Evolutionary conservation across 2,888 invertebrate genomes (phyloP).

Genomic region (Clivina fossor): DNA sequence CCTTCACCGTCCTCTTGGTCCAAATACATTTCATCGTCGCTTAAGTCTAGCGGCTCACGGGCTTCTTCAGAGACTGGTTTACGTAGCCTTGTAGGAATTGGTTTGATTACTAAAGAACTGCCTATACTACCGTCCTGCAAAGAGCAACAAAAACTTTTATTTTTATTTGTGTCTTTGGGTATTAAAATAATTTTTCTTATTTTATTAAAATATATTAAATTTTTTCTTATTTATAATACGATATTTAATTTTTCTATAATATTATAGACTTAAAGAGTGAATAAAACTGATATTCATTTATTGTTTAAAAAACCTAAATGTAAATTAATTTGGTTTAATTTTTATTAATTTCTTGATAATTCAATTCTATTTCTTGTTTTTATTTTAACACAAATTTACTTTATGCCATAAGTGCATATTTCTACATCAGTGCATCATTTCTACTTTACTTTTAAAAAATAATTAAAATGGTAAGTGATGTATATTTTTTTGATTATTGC

Average conservation of each 20-base stretch:
- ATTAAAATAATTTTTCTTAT: background rate
- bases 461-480: no score
- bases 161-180: background rate
- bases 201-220: background rate
- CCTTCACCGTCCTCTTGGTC: slow-evolving; percentile 66
- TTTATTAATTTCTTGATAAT: no score
- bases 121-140: slow-evolving; percentile 90
- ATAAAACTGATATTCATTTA: background rate
- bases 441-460: no score
- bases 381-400: no score
- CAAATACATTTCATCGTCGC: slow-evolving; percentile 72
- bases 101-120: slow-evolving; percentile 83
- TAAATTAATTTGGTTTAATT: no score
- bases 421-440: no score
- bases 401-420: no score
- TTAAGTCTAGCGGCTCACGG: slow-evolving; percentile 40
- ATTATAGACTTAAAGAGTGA: background rate
- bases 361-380: no score
- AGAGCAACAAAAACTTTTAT: slow-evolving; percentile 14
- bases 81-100: slow-evolving; percentile 73
- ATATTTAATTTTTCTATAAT: background rate
- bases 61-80: slow-evolving; percentile 41
- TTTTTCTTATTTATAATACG: background rate
- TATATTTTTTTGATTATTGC: no score
- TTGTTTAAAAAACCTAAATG: no score